A percentile compares a stretch with the other conserved stretches of the same genome.
phyloP scores from a whole-genome alignment of 2,888 invertebrate genomes.

The Amphipyra tragopoginis region DNA sequence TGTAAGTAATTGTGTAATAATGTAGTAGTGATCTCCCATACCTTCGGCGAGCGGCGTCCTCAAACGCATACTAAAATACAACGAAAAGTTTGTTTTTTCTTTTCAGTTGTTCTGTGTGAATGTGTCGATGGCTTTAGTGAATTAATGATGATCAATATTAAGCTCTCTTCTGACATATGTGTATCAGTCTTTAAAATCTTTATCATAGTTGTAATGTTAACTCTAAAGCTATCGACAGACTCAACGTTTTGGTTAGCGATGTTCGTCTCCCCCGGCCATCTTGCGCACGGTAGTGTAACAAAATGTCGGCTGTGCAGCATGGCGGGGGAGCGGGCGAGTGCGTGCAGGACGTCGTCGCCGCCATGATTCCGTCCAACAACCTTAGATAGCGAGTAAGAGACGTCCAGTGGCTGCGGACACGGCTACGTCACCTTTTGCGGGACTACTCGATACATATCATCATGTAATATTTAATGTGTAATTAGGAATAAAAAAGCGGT shows the following conservation, averaged over 20 bases:
- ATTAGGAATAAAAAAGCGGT: slow-evolving; percentile 88
- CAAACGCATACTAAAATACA: slow-evolving; percentile 77
- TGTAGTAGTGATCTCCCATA: slow-evolving; percentile 89
- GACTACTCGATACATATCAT: slow-evolving; percentile 94
- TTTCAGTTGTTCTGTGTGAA: slow-evolving; percentile 71
- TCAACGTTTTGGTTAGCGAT: slow-evolving; percentile 68
- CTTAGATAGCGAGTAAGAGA: slow-evolving; percentile 90
- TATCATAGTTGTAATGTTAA: slow-evolving; percentile 51
- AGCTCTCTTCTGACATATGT: slow-evolving; percentile 69
- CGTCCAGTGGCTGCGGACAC: slow-evolving; percentile 90
- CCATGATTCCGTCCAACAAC: slow-evolving; percentile 90
- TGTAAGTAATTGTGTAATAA: slow-evolving; percentile 88
- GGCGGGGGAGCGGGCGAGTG: slow-evolving; percentile 50
- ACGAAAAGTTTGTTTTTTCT: slow-evolving; percentile 84
- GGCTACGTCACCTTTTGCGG: slow-evolving; percentile 90
- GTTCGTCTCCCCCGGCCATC: slow-evolving; percentile 56
- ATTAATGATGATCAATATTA: slow-evolving; percentile 58
- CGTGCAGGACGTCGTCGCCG: slow-evolving; percentile 79
- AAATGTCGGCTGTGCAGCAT: slow-evolving; percentile 56
- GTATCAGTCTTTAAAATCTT: slow-evolving; percentile 49
- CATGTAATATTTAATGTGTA: slow-evolving; percentile 91
- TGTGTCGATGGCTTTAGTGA: slow-evolving; percentile 64
- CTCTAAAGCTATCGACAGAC: slow-evolving; percentile 63
- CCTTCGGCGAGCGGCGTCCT: slow-evolving; percentile 84
- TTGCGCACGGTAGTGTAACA: slow-evolving; percentile 44